Percentiles rank a stretch among this genome's conserved stretches.
phyloP scores from a whole-genome alignment of 1,140 invertebrate species.

The Luehdorfia chinensis region DNA sequence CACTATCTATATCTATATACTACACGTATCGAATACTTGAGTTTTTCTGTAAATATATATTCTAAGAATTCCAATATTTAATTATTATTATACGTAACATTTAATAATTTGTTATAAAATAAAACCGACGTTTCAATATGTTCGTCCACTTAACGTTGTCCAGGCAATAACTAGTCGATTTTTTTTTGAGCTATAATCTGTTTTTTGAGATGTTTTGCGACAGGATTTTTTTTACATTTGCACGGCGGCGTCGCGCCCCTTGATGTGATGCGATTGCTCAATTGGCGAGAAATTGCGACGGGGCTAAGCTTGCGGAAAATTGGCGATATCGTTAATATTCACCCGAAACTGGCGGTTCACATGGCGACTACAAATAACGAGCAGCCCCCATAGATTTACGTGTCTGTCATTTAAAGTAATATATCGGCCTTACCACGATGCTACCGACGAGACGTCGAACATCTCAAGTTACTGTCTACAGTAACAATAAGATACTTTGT shows the following conservation, averaged over 20 bases:
- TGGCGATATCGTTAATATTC: conserved; percentile 77
- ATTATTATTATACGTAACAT: too few species aligned
- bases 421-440: conserved; percentile 52
- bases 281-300: conserved; percentile 76
- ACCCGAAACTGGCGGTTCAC: conserved; percentile 71
- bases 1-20: too few species aligned
- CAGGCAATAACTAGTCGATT: too few species aligned
- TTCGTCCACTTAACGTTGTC: too few species aligned
- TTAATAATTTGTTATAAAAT: too few species aligned
- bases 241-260: conserved; percentile 31
- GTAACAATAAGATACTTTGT: too few species aligned
- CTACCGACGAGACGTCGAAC: conserved; percentile 43
- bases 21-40: too few species aligned
- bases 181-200: too few species aligned
- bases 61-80: too few species aligned
- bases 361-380: conserved; percentile 74
- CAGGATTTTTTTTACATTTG: conserved; percentile 34
- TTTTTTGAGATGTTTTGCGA: background rate
- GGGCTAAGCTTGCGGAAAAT: conserved; percentile 73
- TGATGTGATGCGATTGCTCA: conserved; percentile 70
- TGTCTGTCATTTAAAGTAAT: conserved; percentile 71
- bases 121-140: too few species aligned
- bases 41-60: too few species aligned
- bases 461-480: conserved; percentile 36
- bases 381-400: conserved; percentile 71